These are phyloP conservation scores for Achroia grisella DNA, from an alignment of 1,140 invertebrate species.

Conservation along the genomic window DNA sequence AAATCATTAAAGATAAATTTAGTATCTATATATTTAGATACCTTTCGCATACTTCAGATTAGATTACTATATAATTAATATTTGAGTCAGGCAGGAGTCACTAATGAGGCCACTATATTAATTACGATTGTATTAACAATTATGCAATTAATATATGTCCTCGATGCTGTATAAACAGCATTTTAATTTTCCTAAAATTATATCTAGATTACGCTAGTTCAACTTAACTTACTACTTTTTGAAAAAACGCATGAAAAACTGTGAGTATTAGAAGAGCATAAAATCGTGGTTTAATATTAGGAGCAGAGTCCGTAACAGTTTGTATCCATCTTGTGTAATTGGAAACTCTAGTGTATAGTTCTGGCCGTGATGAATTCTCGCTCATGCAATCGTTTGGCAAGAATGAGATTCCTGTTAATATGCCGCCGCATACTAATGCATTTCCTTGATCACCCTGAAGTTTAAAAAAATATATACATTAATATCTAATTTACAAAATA, in stretches of 20 bases:
- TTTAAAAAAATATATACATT: conserved; percentile 1
- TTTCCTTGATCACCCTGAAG: conserved; percentile 36
- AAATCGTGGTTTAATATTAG: conserved; percentile 17
- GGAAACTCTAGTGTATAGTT: conserved; percentile 36
- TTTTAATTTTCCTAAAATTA: conserved; percentile 21
- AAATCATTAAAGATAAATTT: too few relatives aligned
- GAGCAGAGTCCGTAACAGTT: conserved; percentile 13
- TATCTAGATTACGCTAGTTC: too few relatives aligned
- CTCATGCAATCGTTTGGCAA: conserved; percentile 15
- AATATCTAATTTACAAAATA: too few relatives aligned
- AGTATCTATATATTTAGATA: too few relatives aligned
- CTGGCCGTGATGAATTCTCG: conserved; percentile 17
- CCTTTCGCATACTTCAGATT: too few relatives aligned
- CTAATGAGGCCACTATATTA: too few relatives aligned
- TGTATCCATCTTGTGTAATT: conserved; percentile 38
- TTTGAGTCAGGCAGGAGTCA: too few relatives aligned
- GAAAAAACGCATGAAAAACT: conserved; percentile 7
- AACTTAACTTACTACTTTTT: conserved; percentile 17
- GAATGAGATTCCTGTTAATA: conserved; percentile 29
- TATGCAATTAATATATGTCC: too few relatives aligned
- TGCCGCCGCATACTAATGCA: conserved; percentile 26
- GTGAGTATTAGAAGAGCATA: conserved; percentile 10
- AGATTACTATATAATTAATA: too few relatives aligned
- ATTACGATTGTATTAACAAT: too few relatives aligned
- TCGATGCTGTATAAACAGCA: too few relatives aligned